A percentile compares a stretch with the other conserved stretches of the same genome.
phyloP scores from a whole-genome alignment of 2,888 invertebrate species.

The Lypha dubia region DNA sequence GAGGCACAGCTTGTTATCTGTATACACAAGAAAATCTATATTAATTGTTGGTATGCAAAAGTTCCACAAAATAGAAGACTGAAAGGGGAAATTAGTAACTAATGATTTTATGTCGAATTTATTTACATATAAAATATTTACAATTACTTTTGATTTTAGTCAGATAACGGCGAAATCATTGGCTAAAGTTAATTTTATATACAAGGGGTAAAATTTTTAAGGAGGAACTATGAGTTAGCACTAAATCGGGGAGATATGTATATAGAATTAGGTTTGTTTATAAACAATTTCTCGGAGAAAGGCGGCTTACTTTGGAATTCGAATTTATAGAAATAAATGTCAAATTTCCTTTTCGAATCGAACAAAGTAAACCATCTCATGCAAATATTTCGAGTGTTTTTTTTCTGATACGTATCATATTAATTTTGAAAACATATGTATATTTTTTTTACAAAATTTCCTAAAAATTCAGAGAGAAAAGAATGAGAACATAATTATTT shows the following conservation, averaged over 20 bases:
- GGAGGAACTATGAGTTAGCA: constrained; percentile 67
- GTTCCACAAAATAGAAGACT: constrained; percentile 62
- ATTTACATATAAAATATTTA: constrained; percentile 66
- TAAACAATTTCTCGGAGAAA: constrained; percentile 20
- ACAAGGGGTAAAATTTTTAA: constrained; percentile 20
- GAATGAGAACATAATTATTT: constrained; percentile 4
- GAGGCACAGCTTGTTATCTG: constrained; percentile 91
- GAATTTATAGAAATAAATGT: too few relatives aligned
- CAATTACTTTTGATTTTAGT: constrained; percentile 10
- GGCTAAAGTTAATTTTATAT: constrained; percentile 38
- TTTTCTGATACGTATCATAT: not conserved
- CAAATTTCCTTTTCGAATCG: too few relatives aligned
- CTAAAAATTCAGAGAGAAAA: not conserved
- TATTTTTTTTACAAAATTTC: constrained; percentile 10
- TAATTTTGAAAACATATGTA: constrained; percentile 5
- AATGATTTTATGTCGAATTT: constrained; percentile 75
- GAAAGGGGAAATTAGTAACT: constrained; percentile 78
- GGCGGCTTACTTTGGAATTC: too few relatives aligned
- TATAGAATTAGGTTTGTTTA: constrained; percentile 26
- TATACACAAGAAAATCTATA: constrained; percentile 83
- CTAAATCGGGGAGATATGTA: constrained; percentile 47
- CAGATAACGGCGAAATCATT: constrained; percentile 8
- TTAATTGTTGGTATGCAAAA: constrained; percentile 77
- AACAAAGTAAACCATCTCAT: constrained; percentile 7
- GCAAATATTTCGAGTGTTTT: constrained; percentile 9